Conservation (phyloP, 2,797 vertebrate species). For the Phataginus tricuspis region DNA sequence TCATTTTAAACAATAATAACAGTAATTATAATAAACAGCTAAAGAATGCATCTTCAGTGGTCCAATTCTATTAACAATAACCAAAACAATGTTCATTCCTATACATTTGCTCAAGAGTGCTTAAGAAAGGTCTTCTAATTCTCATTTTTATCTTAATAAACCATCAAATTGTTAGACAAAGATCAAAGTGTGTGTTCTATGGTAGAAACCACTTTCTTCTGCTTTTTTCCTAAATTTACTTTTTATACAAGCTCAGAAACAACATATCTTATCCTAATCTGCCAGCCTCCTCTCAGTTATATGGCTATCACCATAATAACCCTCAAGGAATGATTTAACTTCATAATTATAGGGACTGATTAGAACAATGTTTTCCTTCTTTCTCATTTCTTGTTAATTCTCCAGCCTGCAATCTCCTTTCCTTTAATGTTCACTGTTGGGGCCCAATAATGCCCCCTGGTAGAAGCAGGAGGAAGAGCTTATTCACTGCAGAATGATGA, state of each 20-base stretch:
- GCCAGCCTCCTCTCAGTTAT: conserved; percentile 2
- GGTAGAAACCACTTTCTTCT: conserved; percentile 54
- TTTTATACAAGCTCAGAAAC: conserved; percentile 47
- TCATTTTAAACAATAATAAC: background rate
- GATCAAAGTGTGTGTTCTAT: conserved; percentile 46
- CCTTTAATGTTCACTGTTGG: conserved; percentile 63
- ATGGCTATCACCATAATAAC: conserved; percentile 17
- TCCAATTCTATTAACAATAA: background rate
- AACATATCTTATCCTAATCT: conserved; percentile 56
- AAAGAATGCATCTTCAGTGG: background rate
- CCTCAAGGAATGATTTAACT: conserved; percentile 72
- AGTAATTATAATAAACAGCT: background rate
- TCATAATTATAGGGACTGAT: conserved; percentile 73
- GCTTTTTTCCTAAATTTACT: background rate
- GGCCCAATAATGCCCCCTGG: conserved; percentile 20
- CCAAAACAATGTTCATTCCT: background rate
- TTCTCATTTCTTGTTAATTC: conserved; percentile 74
- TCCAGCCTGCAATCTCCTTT: conserved; percentile 45
- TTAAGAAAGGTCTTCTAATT: conserved; percentile 10
- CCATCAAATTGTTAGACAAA: background rate
- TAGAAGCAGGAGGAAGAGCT: conserved; percentile 31
- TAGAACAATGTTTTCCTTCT: conserved; percentile 54
- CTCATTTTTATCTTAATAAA: conserved; percentile 40
- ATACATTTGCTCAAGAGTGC: background rate
- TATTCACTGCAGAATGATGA: conserved; percentile 28